Conservation (phyloP, 2,113 vertebrate species). For the Perccottus glenii region DNA sequence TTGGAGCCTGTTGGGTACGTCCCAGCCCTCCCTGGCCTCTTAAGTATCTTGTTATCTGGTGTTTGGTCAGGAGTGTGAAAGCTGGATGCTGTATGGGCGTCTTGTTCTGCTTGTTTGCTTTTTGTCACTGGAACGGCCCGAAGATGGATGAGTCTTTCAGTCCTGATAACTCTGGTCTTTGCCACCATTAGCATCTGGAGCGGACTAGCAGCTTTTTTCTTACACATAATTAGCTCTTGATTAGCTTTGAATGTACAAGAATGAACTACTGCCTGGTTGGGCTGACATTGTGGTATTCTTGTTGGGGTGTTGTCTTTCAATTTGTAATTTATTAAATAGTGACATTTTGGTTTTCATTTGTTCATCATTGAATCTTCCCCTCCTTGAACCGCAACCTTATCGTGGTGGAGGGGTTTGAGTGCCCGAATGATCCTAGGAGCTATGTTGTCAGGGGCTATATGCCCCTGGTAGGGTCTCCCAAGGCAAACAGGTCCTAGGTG, state of each 20-base stretch:
- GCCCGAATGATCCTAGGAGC: too few species aligned
- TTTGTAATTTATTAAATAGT: too few species aligned
- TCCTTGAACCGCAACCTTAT: too few species aligned
- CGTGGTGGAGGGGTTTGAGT: too few species aligned
- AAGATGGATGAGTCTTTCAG: conserved; percentile 78
- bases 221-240: background rate
- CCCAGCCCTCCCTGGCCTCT: conserved; percentile 49
- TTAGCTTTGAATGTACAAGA: conserved; percentile 6
- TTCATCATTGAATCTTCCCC: too few species aligned
- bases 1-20: conserved; percentile 34
- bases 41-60: conserved; percentile 71
- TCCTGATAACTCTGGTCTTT: conserved; percentile 54
- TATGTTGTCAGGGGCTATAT: too few species aligned
- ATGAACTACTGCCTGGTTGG: conserved; percentile 26
- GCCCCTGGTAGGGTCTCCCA: too few species aligned
- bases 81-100: conserved; percentile 65
- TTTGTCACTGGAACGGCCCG: conserved; percentile 62
- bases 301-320: background rate
- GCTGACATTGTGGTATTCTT: background rate
- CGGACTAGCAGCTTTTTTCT: conserved; percentile 26
- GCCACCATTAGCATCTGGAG: conserved; percentile 49
- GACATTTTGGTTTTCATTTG: background rate
- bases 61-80: conserved; percentile 53
- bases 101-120: conserved; percentile 78
- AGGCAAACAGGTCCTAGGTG: too few species aligned